Evolutionary conservation across 1,140 invertebrate species (phyloP).

Genomic region (Bradysia coprophila): DNA sequence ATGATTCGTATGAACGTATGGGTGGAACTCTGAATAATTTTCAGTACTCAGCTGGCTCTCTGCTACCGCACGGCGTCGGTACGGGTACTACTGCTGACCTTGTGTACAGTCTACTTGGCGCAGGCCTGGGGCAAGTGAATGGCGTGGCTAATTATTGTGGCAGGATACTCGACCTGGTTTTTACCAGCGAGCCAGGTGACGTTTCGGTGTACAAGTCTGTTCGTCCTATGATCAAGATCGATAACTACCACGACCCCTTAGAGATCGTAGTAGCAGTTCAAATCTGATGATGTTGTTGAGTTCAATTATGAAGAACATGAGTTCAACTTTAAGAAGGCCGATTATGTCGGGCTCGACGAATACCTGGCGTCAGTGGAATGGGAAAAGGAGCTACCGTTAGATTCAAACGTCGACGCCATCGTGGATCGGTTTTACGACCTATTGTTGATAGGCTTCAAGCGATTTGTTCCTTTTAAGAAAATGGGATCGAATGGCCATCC

Average conservation of each 20-base stretch:
- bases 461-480: too few species aligned
- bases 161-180: not conserved
- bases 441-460: too few species aligned
- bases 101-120: not conserved
- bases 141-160: not conserved
- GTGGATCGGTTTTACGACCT: too few species aligned
- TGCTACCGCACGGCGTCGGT: not conserved
- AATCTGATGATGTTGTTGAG: not conserved
- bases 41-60: not conserved
- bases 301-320: not conserved
- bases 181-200: not conserved
- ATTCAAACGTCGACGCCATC: too few species aligned
- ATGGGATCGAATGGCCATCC: too few species aligned
- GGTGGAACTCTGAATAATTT: too few species aligned
- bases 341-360: not conserved
- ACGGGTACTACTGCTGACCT: not conserved
- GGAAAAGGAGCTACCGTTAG: too few species aligned
- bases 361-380: too few species aligned
- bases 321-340: not conserved
- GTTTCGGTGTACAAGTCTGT: not conserved
- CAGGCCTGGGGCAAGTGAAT: not conserved
- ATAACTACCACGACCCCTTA: not conserved
- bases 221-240: not conserved
- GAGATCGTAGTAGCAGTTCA: not conserved
- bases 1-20: too few species aligned